These are phyloP conservation scores for Eleginops maclovinus DNA, from an alignment of 2,113 vertebrate genomes.

Conservation along the genomic window DNA sequence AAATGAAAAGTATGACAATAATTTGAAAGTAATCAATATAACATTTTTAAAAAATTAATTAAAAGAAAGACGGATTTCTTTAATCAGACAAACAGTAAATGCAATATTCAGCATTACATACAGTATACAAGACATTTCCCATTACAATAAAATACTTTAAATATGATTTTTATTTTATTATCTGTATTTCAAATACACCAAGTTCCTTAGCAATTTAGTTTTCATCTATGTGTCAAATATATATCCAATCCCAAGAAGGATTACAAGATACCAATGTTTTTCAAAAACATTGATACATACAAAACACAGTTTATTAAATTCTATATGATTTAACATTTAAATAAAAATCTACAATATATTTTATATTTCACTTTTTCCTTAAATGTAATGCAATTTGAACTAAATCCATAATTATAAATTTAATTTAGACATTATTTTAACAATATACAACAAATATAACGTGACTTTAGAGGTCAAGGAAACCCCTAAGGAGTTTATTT, in stretches of 20 bases:
- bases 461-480: conserved; percentile 5
- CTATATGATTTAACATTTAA: background rate
- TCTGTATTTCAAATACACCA: background rate
- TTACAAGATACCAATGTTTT: background rate
- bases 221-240: background rate
- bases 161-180: background rate
- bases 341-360: background rate
- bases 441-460: background rate
- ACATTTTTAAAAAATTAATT: too few species aligned
- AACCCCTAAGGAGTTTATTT: conserved; percentile 52
- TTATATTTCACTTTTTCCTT: background rate
- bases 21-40: too few species aligned
- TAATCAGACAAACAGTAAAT: too few species aligned
- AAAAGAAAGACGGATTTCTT: too few species aligned
- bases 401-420: background rate
- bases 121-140: background rate
- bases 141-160: background rate
- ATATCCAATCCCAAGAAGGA: background rate
- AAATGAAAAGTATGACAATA: background rate
- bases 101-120: background rate
- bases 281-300: background rate
- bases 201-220: background rate
- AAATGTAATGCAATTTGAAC: background rate
- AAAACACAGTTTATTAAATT: background rate
- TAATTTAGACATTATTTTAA: background rate